phyloP scores from a whole-genome alignment of 2,888 invertebrate species.

The Alviniconcha strummeri region DNA sequence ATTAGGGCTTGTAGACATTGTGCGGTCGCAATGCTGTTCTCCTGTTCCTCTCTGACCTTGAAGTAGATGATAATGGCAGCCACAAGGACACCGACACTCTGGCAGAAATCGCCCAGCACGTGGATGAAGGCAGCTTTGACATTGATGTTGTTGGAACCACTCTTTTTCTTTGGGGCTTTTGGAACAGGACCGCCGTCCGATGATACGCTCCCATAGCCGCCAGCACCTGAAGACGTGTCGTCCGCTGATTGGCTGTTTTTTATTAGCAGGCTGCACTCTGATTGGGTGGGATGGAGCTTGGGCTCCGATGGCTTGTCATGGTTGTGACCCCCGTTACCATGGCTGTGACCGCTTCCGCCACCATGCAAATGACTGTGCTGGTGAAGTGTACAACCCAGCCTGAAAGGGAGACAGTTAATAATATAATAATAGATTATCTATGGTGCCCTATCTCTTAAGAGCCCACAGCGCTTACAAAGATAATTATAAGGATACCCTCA shows the following conservation, averaged over 20 bases:
- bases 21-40: too few species aligned
- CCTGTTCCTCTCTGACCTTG: constrained; percentile 38
- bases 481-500: too few species aligned
- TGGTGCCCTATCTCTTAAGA: too few species aligned
- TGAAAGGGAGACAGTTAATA: constrained; percentile 72
- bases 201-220: constrained; percentile 27
- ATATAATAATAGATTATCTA: too few species aligned
- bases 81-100: constrained; percentile 93
- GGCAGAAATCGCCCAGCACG: constrained; percentile 95
- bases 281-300: too few species aligned
- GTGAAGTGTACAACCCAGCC: constrained; percentile 95
- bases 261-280: too few species aligned
- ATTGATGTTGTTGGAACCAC: constrained; percentile 79
- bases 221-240: neutral
- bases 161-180: constrained; percentile 33
- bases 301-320: constrained; percentile 8
- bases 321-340: constrained; percentile 78
- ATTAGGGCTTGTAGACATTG: too few species aligned
- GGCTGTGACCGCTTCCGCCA: constrained; percentile 69
- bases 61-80: constrained; percentile 87
- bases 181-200: neutral
- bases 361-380: constrained; percentile 82
- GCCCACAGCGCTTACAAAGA: too few species aligned
- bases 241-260: neutral
- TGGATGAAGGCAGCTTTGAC: constrained; percentile 97